A percentile compares a stretch with the other conserved stretches of the same genome.
Evolutionary conservation across 2,113 vertebrate genomes (phyloP).

Genomic region (Fulica atra): DNA sequence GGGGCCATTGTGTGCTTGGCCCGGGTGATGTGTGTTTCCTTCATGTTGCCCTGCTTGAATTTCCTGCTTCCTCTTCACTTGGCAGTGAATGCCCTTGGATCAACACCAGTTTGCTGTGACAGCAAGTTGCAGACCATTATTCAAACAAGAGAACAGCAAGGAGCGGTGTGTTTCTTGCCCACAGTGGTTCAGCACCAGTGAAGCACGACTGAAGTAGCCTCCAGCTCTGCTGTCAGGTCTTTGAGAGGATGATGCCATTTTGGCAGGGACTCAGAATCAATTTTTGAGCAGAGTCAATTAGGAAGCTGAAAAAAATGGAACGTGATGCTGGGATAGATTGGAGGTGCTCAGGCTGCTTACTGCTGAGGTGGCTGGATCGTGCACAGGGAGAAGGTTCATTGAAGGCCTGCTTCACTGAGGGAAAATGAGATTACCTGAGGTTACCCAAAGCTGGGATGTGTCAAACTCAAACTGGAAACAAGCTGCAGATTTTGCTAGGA

Average conservation of each 20-base stretch:
- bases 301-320: neutral
- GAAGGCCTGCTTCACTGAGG: neutral
- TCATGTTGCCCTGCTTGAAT: neutral
- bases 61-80: constrained; percentile 38
- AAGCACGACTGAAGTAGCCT: neutral
- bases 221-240: neutral
- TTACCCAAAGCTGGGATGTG: neutral
- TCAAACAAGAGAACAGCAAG: constrained; percentile 6
- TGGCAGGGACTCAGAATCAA: neutral
- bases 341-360: neutral
- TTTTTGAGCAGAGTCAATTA: neutral
- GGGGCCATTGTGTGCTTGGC: neutral
- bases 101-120: constrained; percentile 30
- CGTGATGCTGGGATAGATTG: neutral
- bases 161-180: neutral
- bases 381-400: neutral
- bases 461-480: neutral
- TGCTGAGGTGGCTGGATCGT: fast-evolving
- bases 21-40: neutral
- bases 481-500: neutral
- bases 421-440: neutral
- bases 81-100: constrained; percentile 20
- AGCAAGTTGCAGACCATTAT: neutral
- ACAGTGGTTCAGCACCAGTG: neutral
- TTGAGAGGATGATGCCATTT: neutral